Evolutionary conservation across 2,797 vertebrate genomes (phyloP).

Genomic region (Apodemus agrarius): DNA sequence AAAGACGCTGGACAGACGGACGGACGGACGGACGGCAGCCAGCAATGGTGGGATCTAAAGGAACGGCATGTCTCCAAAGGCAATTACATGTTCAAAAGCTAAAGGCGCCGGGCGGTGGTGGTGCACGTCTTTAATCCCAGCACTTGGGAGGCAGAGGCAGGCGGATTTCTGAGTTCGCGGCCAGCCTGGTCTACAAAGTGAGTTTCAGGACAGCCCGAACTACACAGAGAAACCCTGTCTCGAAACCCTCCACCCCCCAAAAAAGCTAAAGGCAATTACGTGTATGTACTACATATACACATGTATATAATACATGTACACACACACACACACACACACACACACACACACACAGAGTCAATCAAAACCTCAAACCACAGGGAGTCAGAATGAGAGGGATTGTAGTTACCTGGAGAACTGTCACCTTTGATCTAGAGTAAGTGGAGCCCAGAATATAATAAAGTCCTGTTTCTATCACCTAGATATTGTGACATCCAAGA

Average conservation of each 20-base stretch:
- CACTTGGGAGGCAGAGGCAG: too few relatives aligned
- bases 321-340: background rate
- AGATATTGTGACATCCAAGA: background rate
- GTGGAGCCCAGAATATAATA: background rate
- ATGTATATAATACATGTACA: background rate
- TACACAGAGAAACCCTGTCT: too few relatives aligned
- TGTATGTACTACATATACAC: background rate
- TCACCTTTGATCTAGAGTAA: constrained; percentile 16
- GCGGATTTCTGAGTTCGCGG: too few relatives aligned
- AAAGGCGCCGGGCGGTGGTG: too few relatives aligned
- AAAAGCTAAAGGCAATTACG: constrained; percentile 20
- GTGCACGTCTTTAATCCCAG: too few relatives aligned
- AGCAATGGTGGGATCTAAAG: background rate
- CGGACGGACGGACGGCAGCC: background rate
- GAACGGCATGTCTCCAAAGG: background rate
- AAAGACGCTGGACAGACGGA: background rate
- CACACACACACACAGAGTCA: background rate
- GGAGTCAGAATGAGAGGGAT: background rate
- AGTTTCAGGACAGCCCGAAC: too few relatives aligned
- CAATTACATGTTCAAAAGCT: background rate
- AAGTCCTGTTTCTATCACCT: background rate
- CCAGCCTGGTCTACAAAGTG: too few relatives aligned
- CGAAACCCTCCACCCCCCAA: too few relatives aligned
- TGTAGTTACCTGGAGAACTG: constrained; percentile 10
- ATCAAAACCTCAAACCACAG: background rate